A percentile compares a stretch with the other conserved stretches of the same genome.
These are phyloP conservation scores for Cheilosia vernalis DNA, from an alignment of 2,888 invertebrate genomes.

Conservation along the genomic window DNA sequence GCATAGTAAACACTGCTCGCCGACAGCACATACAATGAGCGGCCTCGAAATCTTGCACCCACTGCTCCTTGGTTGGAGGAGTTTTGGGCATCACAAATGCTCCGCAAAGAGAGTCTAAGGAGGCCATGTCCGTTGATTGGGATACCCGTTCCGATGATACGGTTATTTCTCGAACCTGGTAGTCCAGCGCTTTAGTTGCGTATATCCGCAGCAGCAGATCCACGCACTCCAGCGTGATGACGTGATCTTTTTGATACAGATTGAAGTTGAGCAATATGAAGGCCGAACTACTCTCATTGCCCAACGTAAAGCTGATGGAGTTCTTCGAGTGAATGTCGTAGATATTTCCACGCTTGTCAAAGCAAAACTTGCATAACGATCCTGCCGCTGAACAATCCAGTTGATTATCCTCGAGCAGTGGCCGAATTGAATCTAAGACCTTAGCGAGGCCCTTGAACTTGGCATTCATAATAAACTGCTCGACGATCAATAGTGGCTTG, in stretches of 20 bases:
- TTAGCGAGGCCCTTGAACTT: conserved; percentile 88
- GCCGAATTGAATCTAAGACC: conserved; percentile 86
- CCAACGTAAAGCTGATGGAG: conserved; percentile 51
- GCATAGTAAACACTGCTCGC: conserved; percentile 91
- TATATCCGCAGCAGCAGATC: conserved; percentile 89
- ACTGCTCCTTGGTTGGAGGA: conserved; percentile 90
- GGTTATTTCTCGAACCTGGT: conserved; percentile 83
- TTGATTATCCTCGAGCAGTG: conserved; percentile 76
- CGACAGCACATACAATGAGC: conserved; percentile 92
- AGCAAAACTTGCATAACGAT: conserved; percentile 80
- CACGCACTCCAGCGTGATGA: conserved; percentile 86
- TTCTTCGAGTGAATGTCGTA: conserved; percentile 79
- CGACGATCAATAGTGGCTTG: conserved; percentile 90
- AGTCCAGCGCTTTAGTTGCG: conserved; percentile 91
- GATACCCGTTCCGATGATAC: conserved; percentile 78
- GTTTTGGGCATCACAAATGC: conserved; percentile 90
- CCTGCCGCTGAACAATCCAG: conserved; percentile 5
- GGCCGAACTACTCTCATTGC: conserved; percentile 77
- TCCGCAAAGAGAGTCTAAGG: conserved; percentile 85
- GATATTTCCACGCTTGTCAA: conserved; percentile 80
- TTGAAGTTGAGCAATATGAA: conserved; percentile 86
- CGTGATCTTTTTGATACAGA: conserved; percentile 85
- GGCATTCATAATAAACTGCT: conserved; percentile 94
- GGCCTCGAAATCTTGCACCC: conserved; percentile 91
- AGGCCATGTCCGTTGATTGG: conserved; percentile 87